A percentile compares a stretch with the other conserved stretches of the same genome.
These are phyloP conservation scores for Mesitornis unicolor DNA, from an alignment of 2,113 vertebrate species.

Conservation along the genomic window DNA sequence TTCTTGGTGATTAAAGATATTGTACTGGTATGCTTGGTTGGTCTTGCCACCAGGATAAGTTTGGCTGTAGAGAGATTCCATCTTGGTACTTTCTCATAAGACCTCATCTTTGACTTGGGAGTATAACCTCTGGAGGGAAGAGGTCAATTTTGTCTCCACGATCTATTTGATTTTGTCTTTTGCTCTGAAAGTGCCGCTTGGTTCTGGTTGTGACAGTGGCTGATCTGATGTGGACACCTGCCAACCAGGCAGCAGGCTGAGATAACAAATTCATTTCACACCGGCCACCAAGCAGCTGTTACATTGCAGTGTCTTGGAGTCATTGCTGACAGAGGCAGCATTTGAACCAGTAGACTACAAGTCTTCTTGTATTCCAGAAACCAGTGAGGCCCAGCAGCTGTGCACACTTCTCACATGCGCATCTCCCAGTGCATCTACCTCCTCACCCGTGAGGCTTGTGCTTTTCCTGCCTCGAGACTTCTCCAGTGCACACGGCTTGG, in stretches of 20 bases:
- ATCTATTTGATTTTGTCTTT: not conserved
- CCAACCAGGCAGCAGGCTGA: conserved; percentile 14
- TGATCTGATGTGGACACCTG: conserved; percentile 26
- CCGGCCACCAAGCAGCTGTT: conserved; percentile 32
- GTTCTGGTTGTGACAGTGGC: not conserved
- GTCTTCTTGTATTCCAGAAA: conserved; percentile 5
- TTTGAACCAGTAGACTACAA: conserved; percentile 21
- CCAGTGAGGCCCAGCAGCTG: conserved; percentile 35
- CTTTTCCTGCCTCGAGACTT: not conserved
- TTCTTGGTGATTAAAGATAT: not conserved
- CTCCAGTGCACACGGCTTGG: not conserved
- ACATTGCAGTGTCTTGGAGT: conserved; percentile 37
- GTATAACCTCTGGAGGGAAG: not conserved
- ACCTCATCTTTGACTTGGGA: not conserved
- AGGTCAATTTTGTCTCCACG: not conserved
- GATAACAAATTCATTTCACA: conserved; percentile 45
- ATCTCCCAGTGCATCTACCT: not conserved
- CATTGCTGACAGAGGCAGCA: not conserved
- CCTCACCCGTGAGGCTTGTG: not conserved
- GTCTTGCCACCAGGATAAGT: not conserved
- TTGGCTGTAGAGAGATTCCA: not conserved
- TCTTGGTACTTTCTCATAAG: not conserved
- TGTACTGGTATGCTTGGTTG: not conserved
- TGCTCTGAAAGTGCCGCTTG: not conserved
- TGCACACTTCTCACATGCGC: not conserved